Evolutionary conservation across 2,888 invertebrate genomes (phyloP), one percentile per base, ranked within the genome.

Genomic region (Rutpela maculata): DNA sequence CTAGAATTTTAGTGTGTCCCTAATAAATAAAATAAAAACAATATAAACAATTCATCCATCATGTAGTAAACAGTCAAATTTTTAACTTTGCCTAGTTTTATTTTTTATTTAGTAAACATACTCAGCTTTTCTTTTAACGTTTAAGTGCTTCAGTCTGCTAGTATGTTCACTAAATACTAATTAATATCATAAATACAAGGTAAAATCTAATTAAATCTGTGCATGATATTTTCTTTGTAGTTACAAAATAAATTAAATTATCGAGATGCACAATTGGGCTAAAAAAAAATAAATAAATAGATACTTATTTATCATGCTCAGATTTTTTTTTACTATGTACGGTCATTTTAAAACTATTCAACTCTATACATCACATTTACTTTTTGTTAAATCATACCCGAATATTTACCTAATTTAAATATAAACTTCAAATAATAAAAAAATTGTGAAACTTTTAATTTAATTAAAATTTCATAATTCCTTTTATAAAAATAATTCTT

Each of bases 281-380:
- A 38, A 73, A 76, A 72, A 75, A 79, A 74, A 79, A 79, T 80
- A 76, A 57, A 74, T 66, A 67, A 70, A 56, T 35, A 35, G 31
- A 9, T 78, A 74, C 71, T 73, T 77, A 59, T 67, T 62, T 70
- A 84, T 85, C 86, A 86, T 86, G 87, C 87, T 79, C 87, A 87
- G 86, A 86, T 86, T 83, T 85, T 86, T 83, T 85, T 86, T 84
- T 84, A 66, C 77, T 83, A 88, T 88, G 88, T 88, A 87, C 88
- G 88, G 85, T 88, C 88, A 89, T 88, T 88, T 88, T 87, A 87
- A 84, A 74, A 78, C 57, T 70, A 82, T 80, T 56, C 75, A 77
- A 82, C 79, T 78, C 76, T 81, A 81, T 83, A 78, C 81, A 83
- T 82, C 81, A 78, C 80, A 79, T 76, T 83, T 78, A 75, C 75